Percentiles rank a stretch among this genome's conserved stretches.
These are phyloP conservation scores for Drosophila maculinotata DNA, from an alignment of 2,888 invertebrate species.

Conservation along the genomic window DNA sequence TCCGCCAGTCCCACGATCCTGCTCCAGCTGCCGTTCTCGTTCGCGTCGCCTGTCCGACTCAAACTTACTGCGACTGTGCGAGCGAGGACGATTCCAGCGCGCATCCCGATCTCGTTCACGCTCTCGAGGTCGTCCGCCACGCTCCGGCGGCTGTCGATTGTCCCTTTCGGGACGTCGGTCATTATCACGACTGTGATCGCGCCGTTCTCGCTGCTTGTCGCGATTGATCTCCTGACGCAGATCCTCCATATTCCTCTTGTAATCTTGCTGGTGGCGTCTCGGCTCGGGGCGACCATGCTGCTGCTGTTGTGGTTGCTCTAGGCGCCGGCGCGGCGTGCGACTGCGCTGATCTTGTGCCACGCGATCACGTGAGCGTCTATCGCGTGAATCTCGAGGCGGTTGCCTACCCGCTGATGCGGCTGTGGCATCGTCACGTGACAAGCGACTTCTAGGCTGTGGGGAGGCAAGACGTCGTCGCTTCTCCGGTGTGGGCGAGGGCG, in stretches of 20 bases:
- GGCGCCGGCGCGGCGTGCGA: slow-evolving; percentile 65
- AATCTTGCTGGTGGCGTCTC: slow-evolving; percentile 85
- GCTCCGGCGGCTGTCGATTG: slow-evolving; percentile 72
- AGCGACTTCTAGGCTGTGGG: slow-evolving; percentile 34
- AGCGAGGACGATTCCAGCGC: slow-evolving; percentile 82
- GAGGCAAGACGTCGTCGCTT: slow-evolving; percentile 67
- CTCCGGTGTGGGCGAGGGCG: slow-evolving; percentile 82
- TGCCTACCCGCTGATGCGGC: slow-evolving; percentile 43
- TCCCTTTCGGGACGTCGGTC: slow-evolving; percentile 66
- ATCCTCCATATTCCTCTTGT: slow-evolving; percentile 84
- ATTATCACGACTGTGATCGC: slow-evolving; percentile 84
- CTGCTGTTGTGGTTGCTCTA: slow-evolving; percentile 41
- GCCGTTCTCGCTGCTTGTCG: slow-evolving; percentile 85
- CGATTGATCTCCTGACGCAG: slow-evolving; percentile 85
- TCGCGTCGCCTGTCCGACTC: slow-evolving; percentile 84
- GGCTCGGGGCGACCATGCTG: slow-evolving; percentile 55
- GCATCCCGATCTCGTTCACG: slow-evolving; percentile 76
- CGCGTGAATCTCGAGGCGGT: slow-evolving; percentile 36
- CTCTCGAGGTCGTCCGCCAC: slow-evolving; percentile 48
- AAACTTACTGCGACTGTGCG: slow-evolving; percentile 84
- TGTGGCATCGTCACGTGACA: slow-evolving; percentile 35
- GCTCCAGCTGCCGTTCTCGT: slow-evolving; percentile 82
- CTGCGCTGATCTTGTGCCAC: slow-evolving; percentile 40
- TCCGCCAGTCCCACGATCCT: slow-evolving; percentile 83
- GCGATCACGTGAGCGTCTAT: slow-evolving; percentile 39